phyloP scores from a whole-genome alignment of 2,888 invertebrate genomes.

The Phyllotreta cruciferae region DNA sequence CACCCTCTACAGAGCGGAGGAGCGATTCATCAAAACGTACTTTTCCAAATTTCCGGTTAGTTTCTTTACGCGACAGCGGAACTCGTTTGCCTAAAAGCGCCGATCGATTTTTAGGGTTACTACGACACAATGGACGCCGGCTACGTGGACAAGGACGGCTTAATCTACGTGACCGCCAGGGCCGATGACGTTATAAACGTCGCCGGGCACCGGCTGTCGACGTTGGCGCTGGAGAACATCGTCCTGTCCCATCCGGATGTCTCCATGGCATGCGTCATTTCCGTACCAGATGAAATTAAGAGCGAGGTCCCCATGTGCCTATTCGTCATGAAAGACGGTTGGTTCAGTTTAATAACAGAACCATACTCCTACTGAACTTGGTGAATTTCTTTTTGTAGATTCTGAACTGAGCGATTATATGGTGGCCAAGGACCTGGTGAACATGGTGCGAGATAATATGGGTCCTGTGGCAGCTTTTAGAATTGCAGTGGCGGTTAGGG shows the following conservation, averaged over 20 bases:
- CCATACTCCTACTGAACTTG: constrained; percentile 30
- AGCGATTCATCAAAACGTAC: constrained; percentile 81
- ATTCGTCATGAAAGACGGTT: constrained; percentile 76
- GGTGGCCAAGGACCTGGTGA: constrained; percentile 65
- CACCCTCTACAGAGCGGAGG: constrained; percentile 82
- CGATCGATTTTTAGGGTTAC: constrained; percentile 69
- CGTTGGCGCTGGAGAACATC: constrained; percentile 89
- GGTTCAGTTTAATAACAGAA: not conserved
- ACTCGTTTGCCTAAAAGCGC: not conserved
- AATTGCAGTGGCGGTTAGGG: constrained; percentile 78
- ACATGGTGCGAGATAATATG: constrained; percentile 70
- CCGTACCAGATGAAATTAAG: constrained; percentile 87
- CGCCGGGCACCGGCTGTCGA: constrained; percentile 90
- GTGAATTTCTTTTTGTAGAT: constrained; percentile 55
- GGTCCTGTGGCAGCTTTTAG: constrained; percentile 92
- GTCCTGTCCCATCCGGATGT: constrained; percentile 85
- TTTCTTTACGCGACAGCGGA: constrained; percentile 30
- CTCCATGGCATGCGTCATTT: constrained; percentile 87
- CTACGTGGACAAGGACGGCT: constrained; percentile 81
- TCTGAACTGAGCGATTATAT: constrained; percentile 61
- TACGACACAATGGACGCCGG: constrained; percentile 97
- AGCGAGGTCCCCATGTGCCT: constrained; percentile 90
- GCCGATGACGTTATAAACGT: constrained; percentile 97
- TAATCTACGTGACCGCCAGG: constrained; percentile 87
- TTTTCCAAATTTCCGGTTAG: constrained; percentile 84